These are phyloP conservation scores for Amphibalanus amphitrite DNA, from an alignment of 1,140 invertebrate genomes.

Conservation along the genomic window DNA sequence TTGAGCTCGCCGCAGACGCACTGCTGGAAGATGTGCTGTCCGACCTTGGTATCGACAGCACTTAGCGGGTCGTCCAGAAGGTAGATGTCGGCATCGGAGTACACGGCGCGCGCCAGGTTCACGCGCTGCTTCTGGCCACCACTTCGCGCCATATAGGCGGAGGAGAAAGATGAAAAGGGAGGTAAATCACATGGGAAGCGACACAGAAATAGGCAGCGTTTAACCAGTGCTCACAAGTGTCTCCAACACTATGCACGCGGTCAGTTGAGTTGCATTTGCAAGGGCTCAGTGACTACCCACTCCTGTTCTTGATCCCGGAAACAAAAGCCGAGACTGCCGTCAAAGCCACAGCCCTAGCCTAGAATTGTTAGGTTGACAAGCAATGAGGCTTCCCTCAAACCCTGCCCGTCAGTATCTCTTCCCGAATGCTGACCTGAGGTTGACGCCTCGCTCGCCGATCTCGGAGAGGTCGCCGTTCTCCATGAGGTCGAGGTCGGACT, in stretches of 20 bases:
- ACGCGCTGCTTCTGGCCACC: conserved; percentile 42
- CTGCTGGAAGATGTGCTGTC: conserved; percentile 32
- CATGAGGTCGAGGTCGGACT: conserved; percentile 47
- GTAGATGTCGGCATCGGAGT: conserved; percentile 33
- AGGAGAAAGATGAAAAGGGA: no score
- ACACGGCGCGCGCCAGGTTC: conserved; percentile 38
- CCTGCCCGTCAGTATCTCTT: no score
- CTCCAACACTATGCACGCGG: no score
- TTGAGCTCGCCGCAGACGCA: conserved; percentile 19
- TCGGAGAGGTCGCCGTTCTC: conserved; percentile 47
- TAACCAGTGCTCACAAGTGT: no score
- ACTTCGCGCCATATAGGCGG: no score
- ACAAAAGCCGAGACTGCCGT: no score
- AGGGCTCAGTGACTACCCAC: background rate
- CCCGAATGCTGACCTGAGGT: conserved; percentile 19
- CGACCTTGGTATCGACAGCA: conserved; percentile 34
- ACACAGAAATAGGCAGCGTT: no score
- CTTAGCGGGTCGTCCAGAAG: conserved; percentile 37
- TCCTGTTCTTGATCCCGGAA: background rate
- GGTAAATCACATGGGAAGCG: no score
- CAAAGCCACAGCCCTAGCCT: no score
- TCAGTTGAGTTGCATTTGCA: no score
- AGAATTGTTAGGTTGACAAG: no score
- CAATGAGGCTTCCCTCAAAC: no score
- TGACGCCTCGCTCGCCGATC: conserved; percentile 38